A percentile compares a stretch with the other conserved stretches of the same genome.
Conservation (phyloP, 1,140 invertebrate genomes). For the Andricus grossulariae region DNA sequence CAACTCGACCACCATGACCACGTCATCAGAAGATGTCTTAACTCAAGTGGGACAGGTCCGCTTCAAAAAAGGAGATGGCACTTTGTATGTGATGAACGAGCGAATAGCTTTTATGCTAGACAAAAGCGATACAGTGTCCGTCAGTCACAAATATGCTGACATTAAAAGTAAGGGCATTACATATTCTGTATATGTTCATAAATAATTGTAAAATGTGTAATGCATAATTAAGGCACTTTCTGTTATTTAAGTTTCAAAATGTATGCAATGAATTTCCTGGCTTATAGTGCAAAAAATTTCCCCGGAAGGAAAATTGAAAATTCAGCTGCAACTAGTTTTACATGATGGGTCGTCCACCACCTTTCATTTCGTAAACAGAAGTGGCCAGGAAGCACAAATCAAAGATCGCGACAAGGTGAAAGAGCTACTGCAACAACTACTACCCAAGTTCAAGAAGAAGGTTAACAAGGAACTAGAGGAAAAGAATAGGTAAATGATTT, state of each 20-base stretch:
- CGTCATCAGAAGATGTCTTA: slow-evolving; percentile 94
- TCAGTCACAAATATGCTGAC: slow-evolving; percentile 95
- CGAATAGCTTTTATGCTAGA: slow-evolving; percentile 96
- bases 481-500: slow-evolving; percentile 80
- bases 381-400: slow-evolving; percentile 87
- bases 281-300: slow-evolving; percentile 97
- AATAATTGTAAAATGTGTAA: slow-evolving; percentile 9
- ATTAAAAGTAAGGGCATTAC: slow-evolving; percentile 88
- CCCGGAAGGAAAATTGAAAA: slow-evolving; percentile 97
- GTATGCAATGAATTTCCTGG: slow-evolving; percentile 34
- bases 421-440: slow-evolving; percentile 90
- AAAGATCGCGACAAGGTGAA: slow-evolving; percentile 96
- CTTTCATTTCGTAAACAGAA: slow-evolving; percentile 97
- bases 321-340: slow-evolving; percentile 98
- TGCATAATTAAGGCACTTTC: no score
- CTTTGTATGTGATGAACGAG: slow-evolving; percentile 96
- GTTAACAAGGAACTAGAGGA: slow-evolving; percentile 95
- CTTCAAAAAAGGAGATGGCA: slow-evolving; percentile 97
- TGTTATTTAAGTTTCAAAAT: slow-evolving; percentile 1
- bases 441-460: slow-evolving; percentile 97
- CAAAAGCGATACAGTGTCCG: slow-evolving; percentile 91
- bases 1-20: slow-evolving; percentile 80
- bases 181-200: background rate
- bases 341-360: slow-evolving; percentile 96
- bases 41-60: slow-evolving; percentile 93